Percentiles rank a stretch among this genome's conserved stretches.
These are phyloP conservation scores for Struthidea cinerea DNA, from an alignment of 2,113 vertebrate genomes.

Conservation along the genomic window DNA sequence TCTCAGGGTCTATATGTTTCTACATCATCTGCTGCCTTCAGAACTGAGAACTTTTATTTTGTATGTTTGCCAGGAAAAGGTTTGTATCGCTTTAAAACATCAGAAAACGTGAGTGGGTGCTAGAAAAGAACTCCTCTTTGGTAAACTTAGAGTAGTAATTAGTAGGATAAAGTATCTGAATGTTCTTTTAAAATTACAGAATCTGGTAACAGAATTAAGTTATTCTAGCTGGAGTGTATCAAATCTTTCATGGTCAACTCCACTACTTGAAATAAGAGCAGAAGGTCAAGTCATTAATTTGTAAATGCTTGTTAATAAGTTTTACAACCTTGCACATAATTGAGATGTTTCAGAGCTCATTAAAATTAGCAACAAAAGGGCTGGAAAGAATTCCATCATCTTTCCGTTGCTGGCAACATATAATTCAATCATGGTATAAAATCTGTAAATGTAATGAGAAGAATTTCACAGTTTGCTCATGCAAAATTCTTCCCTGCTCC, in stretches of 20 bases:
- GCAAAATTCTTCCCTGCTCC: not conserved
- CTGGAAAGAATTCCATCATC: not conserved
- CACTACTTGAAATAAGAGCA: not conserved
- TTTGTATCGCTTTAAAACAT: not conserved
- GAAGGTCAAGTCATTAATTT: not conserved
- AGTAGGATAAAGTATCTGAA: not conserved
- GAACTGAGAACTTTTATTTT: not conserved
- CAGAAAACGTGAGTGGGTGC: not conserved
- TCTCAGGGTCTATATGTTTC: not conserved
- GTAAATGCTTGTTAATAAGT: not conserved
- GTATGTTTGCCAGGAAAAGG: not conserved
- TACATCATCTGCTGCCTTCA: not conserved
- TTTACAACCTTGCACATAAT: not conserved
- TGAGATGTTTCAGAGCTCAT: not conserved
- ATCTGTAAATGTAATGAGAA: not conserved
- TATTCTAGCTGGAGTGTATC: not conserved
- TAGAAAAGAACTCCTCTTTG: not conserved
- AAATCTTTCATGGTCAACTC: not conserved
- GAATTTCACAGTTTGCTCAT: not conserved
- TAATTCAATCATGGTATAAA: fast-evolving
- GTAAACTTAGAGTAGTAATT: not conserved
- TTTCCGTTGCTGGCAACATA: not conserved
- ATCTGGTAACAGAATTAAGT: not conserved
- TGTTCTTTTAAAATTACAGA: not conserved
- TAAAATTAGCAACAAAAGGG: not conserved